Conservation (phyloP, 2,797 vertebrate species). For the Harpagifer antarcticus region DNA sequence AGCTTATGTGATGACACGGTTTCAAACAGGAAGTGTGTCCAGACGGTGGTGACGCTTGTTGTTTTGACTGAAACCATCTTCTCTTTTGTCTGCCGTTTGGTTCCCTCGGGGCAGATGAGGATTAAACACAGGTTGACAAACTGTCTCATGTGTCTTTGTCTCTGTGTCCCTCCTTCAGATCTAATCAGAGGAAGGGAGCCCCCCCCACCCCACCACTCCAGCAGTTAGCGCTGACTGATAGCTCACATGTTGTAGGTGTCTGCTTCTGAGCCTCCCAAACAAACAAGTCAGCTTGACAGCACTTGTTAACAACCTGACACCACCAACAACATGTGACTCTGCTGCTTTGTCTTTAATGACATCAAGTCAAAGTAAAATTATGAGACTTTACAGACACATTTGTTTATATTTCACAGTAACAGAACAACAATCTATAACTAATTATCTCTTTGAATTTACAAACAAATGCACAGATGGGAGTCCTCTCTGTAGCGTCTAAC, state of each 20-base stretch:
- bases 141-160: conserved; percentile 2
- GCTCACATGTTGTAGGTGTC: conserved; percentile 5
- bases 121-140: conserved; percentile 31
- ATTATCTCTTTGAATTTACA: conserved; percentile 15
- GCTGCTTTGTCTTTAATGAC: neutral
- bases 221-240: conserved; percentile 13
- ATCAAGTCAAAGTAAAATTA: neutral
- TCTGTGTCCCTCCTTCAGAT: conserved; percentile 16
- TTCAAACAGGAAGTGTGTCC: conserved; percentile 13
- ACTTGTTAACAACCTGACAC: conserved; percentile 14
- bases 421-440: conserved; percentile 20
- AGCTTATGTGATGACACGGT: neutral
- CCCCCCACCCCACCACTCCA: conserved; percentile 3
- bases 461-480: conserved; percentile 14
- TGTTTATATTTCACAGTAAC: neutral
- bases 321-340: neutral
- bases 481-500: neutral
- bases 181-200: conserved; percentile 1
- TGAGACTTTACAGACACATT: neutral
- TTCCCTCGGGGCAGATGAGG: conserved; percentile 13
- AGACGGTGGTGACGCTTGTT: neutral
- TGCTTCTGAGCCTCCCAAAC: neutral
- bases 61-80: conserved; percentile 42
- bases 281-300: conserved; percentile 2
- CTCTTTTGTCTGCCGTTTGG: conserved; percentile 4